Conservation (phyloP, 2,113 vertebrate genomes). For the Anolis sagrei region DNA sequence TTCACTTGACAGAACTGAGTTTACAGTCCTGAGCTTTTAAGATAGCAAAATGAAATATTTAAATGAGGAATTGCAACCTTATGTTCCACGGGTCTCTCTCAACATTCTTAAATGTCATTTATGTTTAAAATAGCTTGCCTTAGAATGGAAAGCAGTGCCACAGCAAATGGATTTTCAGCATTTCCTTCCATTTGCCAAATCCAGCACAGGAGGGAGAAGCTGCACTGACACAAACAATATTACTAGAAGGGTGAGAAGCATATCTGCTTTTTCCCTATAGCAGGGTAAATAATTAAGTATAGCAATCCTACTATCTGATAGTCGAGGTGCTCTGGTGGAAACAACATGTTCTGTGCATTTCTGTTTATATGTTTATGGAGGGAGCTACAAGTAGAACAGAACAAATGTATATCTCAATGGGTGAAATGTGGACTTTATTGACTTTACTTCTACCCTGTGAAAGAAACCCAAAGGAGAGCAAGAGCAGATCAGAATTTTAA, state of each 20-base stretch:
- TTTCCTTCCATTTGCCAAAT: neutral
- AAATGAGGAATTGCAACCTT: slow-evolving; percentile 7
- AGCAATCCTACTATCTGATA: neutral
- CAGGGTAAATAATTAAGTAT: slow-evolving; percentile 26
- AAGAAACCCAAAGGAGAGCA: slow-evolving; percentile 12
- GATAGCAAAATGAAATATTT: neutral
- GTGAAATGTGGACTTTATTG: slow-evolving; percentile 1
- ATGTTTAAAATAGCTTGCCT: neutral
- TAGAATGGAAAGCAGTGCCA: slow-evolving; percentile 2
- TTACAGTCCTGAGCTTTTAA: slow-evolving; percentile 1
- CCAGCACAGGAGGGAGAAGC: slow-evolving; percentile 18
- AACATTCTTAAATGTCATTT: slow-evolving; percentile 16
- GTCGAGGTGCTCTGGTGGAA: neutral
- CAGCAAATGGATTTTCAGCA: slow-evolving; percentile 5
- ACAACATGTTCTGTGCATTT: neutral
- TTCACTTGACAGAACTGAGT: neutral
- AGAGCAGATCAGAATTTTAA: slow-evolving; percentile 13
- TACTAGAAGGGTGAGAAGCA: neutral
- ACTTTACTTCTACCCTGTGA: slow-evolving; percentile 7
- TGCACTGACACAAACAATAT: neutral
- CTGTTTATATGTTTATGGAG: slow-evolving; percentile 3
- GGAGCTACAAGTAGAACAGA: neutral
- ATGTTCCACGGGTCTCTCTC: neutral
- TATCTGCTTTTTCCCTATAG: slow-evolving; percentile 25
- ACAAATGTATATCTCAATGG: neutral